phyloP scores from a whole-genome alignment of 1,140 invertebrate genomes.

The Palaemon carinicauda region DNA sequence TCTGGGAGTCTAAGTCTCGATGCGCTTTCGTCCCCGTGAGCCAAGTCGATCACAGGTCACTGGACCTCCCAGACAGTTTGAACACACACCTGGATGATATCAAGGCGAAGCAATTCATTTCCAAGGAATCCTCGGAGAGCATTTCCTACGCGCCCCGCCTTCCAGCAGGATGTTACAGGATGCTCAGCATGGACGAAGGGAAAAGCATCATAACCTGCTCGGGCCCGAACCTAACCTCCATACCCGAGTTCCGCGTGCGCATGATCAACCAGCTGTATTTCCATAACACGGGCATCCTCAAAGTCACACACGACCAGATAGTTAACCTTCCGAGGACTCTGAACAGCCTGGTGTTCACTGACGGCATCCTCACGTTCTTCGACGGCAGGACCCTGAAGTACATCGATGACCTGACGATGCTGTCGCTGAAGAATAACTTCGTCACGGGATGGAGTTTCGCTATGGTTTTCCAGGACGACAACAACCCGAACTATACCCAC shows the following conservation, averaged over 20 bases:
- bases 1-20: no score
- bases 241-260: neutral
- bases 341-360: neutral
- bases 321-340: neutral
- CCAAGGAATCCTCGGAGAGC: neutral
- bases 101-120: no score
- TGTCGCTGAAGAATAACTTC: conserved; percentile 4
- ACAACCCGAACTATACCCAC: neutral
- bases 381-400: neutral
- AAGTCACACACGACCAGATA: neutral
- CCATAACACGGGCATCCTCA: neutral
- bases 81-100: neutral
- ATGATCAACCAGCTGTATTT: neutral
- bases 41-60: no score
- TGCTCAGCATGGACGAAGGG: neutral
- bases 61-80: neutral
- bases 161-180: neutral
- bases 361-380: neutral
- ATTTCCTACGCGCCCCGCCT: neutral
- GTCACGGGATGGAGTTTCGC: conserved; percentile 17
- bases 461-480: neutral
- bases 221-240: neutral
- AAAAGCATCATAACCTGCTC: neutral
- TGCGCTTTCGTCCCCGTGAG: no score
- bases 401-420: neutral